Evolutionary conservation across 2,888 invertebrate genomes (phyloP).

Genomic region (Synergus umbraculus): DNA sequence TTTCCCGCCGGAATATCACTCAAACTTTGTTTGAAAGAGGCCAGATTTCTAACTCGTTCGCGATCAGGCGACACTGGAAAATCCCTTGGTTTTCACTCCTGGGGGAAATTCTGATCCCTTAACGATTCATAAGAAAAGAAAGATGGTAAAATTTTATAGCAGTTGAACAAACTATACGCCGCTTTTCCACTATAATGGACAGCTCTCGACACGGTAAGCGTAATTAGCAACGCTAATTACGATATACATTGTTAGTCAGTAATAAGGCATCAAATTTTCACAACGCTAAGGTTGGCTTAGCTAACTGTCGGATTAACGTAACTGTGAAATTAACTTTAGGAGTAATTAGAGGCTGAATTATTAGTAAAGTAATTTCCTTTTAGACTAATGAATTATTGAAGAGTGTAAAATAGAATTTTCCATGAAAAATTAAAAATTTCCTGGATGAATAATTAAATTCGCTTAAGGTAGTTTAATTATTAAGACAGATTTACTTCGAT

Average conservation of each 20-base stretch:
- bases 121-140: slow-evolving; percentile 27
- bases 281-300: not conserved
- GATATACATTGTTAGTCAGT: slow-evolving; percentile 58
- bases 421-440: too few relatives aligned
- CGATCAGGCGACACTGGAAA: slow-evolving; percentile 10
- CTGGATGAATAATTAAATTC: too few relatives aligned
- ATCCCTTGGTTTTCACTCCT: slow-evolving; percentile 1
- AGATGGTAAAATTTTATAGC: slow-evolving; percentile 12
- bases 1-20: slow-evolving; percentile 29
- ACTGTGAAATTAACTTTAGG: slow-evolving; percentile 29
- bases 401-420: not conserved
- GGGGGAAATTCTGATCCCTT: slow-evolving; percentile 24
- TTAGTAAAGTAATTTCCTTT: slow-evolving; percentile 4
- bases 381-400: not conserved
- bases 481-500: too few relatives aligned
- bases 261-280: slow-evolving; percentile 48
- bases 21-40: slow-evolving; percentile 25
- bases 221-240: slow-evolving; percentile 59
- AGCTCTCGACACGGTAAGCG: slow-evolving; percentile 5
- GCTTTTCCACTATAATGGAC: slow-evolving; percentile 42
- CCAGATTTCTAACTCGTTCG: slow-evolving; percentile 10
- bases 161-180: slow-evolving; percentile 16
- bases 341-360: slow-evolving; percentile 1
- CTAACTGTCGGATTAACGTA: not conserved
- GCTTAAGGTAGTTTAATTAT: too few relatives aligned